Conservation (phyloP, 1,140 invertebrate genomes). For the Pseudomyrmex dendroicus region DNA sequence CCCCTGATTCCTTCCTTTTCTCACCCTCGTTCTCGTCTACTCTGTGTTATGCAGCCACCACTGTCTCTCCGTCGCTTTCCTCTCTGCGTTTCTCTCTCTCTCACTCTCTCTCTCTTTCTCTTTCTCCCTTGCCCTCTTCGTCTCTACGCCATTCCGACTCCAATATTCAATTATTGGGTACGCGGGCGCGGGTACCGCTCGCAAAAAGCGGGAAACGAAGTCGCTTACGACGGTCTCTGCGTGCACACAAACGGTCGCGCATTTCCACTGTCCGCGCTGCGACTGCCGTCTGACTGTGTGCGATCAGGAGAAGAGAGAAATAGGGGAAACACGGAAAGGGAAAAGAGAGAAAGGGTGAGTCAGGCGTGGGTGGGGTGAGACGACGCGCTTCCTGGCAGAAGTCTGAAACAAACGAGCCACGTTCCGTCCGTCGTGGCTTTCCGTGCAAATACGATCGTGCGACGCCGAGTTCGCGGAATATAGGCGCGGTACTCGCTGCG, state of each 20-base stretch:
- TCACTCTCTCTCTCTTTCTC: constrained; percentile 14
- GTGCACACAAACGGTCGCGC: constrained; percentile 58
- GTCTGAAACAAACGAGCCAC: constrained; percentile 71
- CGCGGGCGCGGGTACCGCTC: constrained; percentile 60
- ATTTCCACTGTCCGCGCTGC: constrained; percentile 32
- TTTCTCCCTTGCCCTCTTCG: constrained; percentile 10
- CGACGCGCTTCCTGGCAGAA: constrained; percentile 52
- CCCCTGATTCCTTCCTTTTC: constrained; percentile 38
- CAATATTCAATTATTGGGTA: constrained; percentile 82
- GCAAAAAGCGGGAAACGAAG: constrained; percentile 75
- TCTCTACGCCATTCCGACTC: constrained; percentile 57
- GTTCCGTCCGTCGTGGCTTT: constrained; percentile 51
- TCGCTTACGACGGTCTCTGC: constrained; percentile 68
- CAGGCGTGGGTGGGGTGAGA: constrained; percentile 13
- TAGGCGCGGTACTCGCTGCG: constrained; percentile 30
- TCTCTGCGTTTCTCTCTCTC: constrained; percentile 67
- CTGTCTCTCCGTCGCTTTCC: constrained; percentile 41
- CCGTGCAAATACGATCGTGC: constrained; percentile 57
- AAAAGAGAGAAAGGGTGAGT: background rate
- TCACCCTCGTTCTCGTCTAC: background rate
- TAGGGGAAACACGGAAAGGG: background rate
- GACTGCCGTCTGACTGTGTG: background rate
- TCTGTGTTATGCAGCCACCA: constrained; percentile 25
- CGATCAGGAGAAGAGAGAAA: constrained; percentile 1
- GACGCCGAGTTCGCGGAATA: constrained; percentile 38